A percentile compares a stretch with the other conserved stretches of the same genome.
Evolutionary conservation across 2,888 invertebrate genomes (phyloP).

Genomic region (Hydropsyche betteni): DNA sequence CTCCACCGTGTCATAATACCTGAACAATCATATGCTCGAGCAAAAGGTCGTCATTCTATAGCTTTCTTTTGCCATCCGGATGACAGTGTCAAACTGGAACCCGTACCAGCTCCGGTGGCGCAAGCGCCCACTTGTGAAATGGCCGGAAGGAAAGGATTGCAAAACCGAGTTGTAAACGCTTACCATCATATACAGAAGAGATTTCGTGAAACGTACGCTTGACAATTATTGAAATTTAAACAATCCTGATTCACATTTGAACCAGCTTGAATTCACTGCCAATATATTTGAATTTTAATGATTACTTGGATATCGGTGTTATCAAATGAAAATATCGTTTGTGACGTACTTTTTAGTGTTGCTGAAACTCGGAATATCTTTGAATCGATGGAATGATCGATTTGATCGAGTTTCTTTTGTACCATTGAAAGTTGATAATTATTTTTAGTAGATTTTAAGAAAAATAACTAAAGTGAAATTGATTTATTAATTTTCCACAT

Average conservation of each 20-base stretch:
- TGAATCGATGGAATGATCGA: too few species aligned
- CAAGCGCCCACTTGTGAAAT: slow-evolving; percentile 61
- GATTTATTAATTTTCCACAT: too few species aligned
- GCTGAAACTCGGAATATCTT: too few species aligned
- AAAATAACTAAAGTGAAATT: too few species aligned
- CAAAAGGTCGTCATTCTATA: slow-evolving; percentile 76
- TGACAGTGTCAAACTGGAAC: slow-evolving; percentile 64
- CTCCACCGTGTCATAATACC: slow-evolving; percentile 80
- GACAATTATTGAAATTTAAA: slow-evolving; percentile 56
- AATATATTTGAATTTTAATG: neutral
- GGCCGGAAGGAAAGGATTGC: slow-evolving; percentile 62
- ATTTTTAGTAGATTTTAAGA: too few species aligned
- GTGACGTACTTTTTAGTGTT: too few species aligned
- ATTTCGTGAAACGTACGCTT: slow-evolving; percentile 75
- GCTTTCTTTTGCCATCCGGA: slow-evolving; percentile 83
- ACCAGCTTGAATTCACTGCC: slow-evolving; percentile 11
- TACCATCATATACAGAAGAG: slow-evolving; percentile 77
- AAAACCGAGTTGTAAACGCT: slow-evolving; percentile 72
- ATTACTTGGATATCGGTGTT: too few species aligned
- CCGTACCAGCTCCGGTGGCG: slow-evolving; percentile 61
- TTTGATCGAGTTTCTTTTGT: too few species aligned
- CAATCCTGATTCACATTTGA: neutral
- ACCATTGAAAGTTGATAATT: too few species aligned
- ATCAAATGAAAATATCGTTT: too few species aligned
- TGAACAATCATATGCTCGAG: slow-evolving; percentile 68